phyloP scores from a whole-genome alignment of 1,140 invertebrate species.

The Papilio dardanus region DNA sequence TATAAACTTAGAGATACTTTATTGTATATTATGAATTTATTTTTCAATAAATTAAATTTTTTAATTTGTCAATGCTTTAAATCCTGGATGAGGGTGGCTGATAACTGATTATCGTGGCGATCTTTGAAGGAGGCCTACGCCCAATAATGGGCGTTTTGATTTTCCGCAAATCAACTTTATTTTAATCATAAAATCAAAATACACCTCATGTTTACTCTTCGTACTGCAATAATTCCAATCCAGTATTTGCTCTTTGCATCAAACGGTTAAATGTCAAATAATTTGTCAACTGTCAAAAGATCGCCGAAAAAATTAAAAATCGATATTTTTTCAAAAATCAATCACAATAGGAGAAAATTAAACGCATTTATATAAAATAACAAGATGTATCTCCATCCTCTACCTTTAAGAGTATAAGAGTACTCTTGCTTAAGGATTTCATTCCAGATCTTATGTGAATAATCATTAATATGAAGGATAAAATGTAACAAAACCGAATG shows the following conservation, averaged over 20 bases:
- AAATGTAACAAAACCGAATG: not conserved
- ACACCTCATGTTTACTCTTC: not conserved
- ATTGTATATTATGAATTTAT: conserved; percentile 15
- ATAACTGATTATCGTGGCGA: no score
- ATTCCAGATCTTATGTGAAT: no score
- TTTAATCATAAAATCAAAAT: not conserved
- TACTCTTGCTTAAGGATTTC: no score
- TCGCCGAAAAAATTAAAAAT: no score
- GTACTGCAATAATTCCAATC: not conserved
- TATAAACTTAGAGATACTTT: conserved; percentile 13
- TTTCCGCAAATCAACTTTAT: no score
- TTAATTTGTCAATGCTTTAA: not conserved
- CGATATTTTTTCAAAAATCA: no score
- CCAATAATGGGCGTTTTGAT: no score
- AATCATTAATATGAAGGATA: no score
- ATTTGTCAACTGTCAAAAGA: not conserved
- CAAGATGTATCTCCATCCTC: not conserved
- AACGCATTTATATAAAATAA: no score
- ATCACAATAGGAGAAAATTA: no score
- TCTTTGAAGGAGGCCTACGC: no score
- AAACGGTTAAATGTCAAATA: not conserved
- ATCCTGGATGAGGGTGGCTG: no score
- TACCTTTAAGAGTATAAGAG: not conserved
- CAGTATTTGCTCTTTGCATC: not conserved
- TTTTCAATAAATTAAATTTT: conserved; percentile 4